phyloP scores from a whole-genome alignment of 1,140 invertebrate species.

The Globodera ellingtonae region DNA sequence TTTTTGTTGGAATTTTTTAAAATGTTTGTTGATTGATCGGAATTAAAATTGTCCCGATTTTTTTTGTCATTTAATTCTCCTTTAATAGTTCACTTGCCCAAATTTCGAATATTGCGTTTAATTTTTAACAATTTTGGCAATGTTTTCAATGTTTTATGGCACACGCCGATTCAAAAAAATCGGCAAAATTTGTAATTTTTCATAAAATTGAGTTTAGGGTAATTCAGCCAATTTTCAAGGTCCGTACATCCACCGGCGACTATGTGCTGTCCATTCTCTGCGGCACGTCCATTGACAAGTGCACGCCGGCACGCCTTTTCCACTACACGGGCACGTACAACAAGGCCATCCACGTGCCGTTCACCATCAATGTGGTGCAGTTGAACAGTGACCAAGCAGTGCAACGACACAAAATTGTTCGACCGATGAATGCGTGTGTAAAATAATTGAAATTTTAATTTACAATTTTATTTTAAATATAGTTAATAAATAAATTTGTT shows the following conservation, averaged over 20 bases:
- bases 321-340: conserved; percentile 57
- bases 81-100: too few relatives aligned
- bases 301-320: conserved; percentile 47
- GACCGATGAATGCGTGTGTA: conserved; percentile 30
- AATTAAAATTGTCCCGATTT: not conserved
- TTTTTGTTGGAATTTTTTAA: too few relatives aligned
- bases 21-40: too few relatives aligned
- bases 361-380: conserved; percentile 53
- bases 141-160: too few relatives aligned
- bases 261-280: conserved; percentile 45
- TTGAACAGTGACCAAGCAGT: conserved; percentile 10
- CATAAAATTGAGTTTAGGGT: not conserved
- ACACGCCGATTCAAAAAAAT: too few relatives aligned
- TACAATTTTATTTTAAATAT: too few relatives aligned
- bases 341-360: conserved; percentile 48
- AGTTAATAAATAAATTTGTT: too few relatives aligned
- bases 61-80: not conserved
- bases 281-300: conserved; percentile 47
- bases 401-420: not conserved
- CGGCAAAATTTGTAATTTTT: not conserved
- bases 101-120: too few relatives aligned
- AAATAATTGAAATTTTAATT: too few relatives aligned
- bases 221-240: conserved; percentile 21
- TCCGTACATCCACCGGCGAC: conserved; percentile 45
- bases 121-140: too few relatives aligned